Evolutionary conservation across 2,888 invertebrate species (phyloP).

Genomic region (Lepidochrysops patricia): DNA sequence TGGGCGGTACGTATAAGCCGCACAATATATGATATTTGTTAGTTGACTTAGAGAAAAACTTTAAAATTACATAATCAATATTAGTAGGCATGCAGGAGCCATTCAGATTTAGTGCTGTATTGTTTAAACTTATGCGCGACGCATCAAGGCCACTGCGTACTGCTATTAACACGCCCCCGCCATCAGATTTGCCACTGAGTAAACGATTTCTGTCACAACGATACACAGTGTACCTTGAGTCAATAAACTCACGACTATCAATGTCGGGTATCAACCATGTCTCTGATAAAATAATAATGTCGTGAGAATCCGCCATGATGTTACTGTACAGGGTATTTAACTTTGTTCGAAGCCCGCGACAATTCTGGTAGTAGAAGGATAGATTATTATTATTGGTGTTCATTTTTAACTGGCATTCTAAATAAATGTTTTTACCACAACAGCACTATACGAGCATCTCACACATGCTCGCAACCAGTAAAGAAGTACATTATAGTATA

Average conservation of each 20-base stretch:
- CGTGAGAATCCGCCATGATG: constrained; percentile 13
- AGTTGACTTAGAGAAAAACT: neutral
- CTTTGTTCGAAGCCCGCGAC: constrained; percentile 17
- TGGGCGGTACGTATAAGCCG: neutral
- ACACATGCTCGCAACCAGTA: neutral
- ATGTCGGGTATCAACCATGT: constrained; percentile 19
- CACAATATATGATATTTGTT: neutral
- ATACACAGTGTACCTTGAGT: constrained; percentile 17
- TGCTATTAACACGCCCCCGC: constrained; percentile 15
- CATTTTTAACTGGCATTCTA: too few species aligned
- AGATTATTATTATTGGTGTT: neutral
- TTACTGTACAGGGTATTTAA: constrained; percentile 16
- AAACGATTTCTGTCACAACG: constrained; percentile 7
- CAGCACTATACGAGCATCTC: neutral
- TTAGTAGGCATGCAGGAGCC: neutral
- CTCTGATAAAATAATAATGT: constrained; percentile 20
- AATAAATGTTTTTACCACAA: neutral
- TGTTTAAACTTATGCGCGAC: neutral
- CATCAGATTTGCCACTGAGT: constrained; percentile 5
- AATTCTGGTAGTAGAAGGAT: constrained; percentile 17
- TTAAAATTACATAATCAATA: neutral
- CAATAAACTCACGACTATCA: constrained; percentile 14
- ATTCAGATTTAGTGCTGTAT: neutral
- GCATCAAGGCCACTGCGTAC: neutral
- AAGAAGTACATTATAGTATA: too few species aligned